phyloP scores from a whole-genome alignment of 1,140 invertebrate species.

The Cydia pomonella region DNA sequence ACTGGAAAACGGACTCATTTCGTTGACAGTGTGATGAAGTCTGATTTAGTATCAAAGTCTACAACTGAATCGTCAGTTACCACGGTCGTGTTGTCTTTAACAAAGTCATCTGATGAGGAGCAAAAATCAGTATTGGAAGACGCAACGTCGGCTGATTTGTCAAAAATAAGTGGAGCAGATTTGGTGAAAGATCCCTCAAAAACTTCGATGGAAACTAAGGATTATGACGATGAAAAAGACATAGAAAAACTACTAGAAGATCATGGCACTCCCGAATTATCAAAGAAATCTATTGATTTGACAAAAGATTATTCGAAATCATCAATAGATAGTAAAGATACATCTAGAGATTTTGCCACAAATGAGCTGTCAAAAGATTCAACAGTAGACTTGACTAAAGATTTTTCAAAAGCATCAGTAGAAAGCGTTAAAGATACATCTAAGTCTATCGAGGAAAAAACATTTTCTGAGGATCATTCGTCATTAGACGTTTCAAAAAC shows the following conservation, averaged over 20 bases:
- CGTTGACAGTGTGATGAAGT: slow-evolving; percentile 60
- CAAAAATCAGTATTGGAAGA: slow-evolving; percentile 74
- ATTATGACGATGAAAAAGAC: slow-evolving; percentile 68
- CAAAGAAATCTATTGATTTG: slow-evolving; percentile 73
- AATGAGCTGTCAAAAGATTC: slow-evolving; percentile 77
- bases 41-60: slow-evolving; percentile 71
- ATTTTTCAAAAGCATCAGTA: slow-evolving; percentile 71
- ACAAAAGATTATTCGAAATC: slow-evolving; percentile 78
- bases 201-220: slow-evolving; percentile 70
- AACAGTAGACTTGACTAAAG: slow-evolving; percentile 72
- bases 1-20: slow-evolving; percentile 61
- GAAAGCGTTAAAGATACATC: slow-evolving; percentile 74
- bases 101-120: slow-evolving; percentile 74
- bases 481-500: slow-evolving; percentile 74
- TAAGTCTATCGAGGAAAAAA: slow-evolving; percentile 74
- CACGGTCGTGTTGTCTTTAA: slow-evolving; percentile 71
- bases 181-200: slow-evolving; percentile 72
- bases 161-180: slow-evolving; percentile 73
- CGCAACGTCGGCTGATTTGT: slow-evolving; percentile 71
- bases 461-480: slow-evolving; percentile 75
- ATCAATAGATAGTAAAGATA: slow-evolving; percentile 76
- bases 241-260: slow-evolving; percentile 68
- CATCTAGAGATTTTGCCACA: slow-evolving; percentile 76
- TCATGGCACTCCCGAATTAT: slow-evolving; percentile 69
- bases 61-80: slow-evolving; percentile 75